Evolutionary conservation across 1,140 invertebrate species (phyloP), one percentile per base, ranked within the genome.

Genomic region (Capitella teleta): DNA sequence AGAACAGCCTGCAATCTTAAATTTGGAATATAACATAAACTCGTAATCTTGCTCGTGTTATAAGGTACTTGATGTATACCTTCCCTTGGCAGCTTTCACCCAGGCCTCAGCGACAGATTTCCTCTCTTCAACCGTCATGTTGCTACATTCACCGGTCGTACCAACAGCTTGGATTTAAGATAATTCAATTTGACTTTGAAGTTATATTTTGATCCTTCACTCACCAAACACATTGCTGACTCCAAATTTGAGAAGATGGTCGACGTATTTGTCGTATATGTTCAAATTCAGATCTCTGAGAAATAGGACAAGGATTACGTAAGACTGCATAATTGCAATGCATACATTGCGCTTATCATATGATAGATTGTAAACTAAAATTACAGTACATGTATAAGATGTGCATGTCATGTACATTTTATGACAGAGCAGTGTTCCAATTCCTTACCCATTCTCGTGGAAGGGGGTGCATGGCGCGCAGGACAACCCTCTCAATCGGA

Each of bases 111-210:
- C 66, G 10, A 82, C 62, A 37, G 67, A 62, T 70, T 85, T 85
- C 51, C 84, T 76, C 62, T 87, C 85, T 0, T 61, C 52, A 0
- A 82, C 69, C 3, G 74, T 79, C 59, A 86, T 72, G 1, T 79
- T 80, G 60, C 80, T 76, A 14, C 84, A 80, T 71, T 88, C 84
- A 3, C 85, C 85, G 28, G 76, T 82, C 1, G 83, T 84, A 32
- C 84, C 84, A 65, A 41, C 18, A 10, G n/a, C 18, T 10, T n/a
- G 10, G 12, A 10, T 19, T n/a, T 41, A 41, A 41, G 10, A n/a
- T 1, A 41, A n/a, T n/a, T 41, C 10, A 10, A 14, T 41, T 10
- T 19, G 10, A 12, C 38, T 41, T 41, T 10, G 19, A 41, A 8
- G 19, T 19, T n/a, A 41, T 19, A 41, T 12, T 41, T 19, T 41